Percentiles rank a stretch among this genome's conserved stretches.
Conservation (phyloP, 2,888 invertebrate species). For the Sminthurinus aureus region DNA sequence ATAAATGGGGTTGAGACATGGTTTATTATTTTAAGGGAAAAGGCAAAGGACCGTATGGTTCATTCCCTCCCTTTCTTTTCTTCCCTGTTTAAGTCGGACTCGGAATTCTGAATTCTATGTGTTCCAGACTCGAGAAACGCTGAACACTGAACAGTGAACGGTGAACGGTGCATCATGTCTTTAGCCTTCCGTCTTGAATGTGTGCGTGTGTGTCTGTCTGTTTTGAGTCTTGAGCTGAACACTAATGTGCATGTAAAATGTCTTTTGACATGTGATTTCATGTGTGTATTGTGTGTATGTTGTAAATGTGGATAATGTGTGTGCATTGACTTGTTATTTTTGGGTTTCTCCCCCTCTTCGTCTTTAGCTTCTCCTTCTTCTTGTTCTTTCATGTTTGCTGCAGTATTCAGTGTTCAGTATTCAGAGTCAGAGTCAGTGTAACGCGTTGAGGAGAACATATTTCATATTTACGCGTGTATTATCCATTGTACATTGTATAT, state of each 20-base stretch:
- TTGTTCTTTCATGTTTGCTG: not conserved
- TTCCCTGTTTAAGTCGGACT: too few relatives aligned
- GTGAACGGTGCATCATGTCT: too few relatives aligned
- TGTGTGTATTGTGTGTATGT: not conserved
- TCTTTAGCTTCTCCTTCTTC: not conserved
- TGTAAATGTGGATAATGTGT: not conserved
- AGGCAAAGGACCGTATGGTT: not conserved
- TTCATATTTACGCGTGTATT: not conserved
- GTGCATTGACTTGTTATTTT: not conserved
- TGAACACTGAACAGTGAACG: too few relatives aligned
- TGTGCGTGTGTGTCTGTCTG: not conserved
- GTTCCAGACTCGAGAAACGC: too few relatives aligned
- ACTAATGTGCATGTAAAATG: slow-evolving; percentile 8
- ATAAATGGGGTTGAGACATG: not conserved
- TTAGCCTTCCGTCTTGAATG: too few relatives aligned
- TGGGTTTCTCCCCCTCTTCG: not conserved
- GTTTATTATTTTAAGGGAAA: slow-evolving; percentile 28
- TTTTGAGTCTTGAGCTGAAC: not conserved
- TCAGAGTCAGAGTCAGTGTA: not conserved
- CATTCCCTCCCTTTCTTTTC: too few relatives aligned
- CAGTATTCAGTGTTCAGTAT: not conserved
- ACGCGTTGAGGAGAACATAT: not conserved
- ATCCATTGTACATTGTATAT: not conserved
- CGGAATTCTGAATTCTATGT: too few relatives aligned
- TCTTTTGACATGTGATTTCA: slow-evolving; percentile 21